A percentile compares a stretch with the other conserved stretches of the same genome.
Conservation (phyloP, 1,140 invertebrate genomes). For the Penaeus vannamei region DNA sequence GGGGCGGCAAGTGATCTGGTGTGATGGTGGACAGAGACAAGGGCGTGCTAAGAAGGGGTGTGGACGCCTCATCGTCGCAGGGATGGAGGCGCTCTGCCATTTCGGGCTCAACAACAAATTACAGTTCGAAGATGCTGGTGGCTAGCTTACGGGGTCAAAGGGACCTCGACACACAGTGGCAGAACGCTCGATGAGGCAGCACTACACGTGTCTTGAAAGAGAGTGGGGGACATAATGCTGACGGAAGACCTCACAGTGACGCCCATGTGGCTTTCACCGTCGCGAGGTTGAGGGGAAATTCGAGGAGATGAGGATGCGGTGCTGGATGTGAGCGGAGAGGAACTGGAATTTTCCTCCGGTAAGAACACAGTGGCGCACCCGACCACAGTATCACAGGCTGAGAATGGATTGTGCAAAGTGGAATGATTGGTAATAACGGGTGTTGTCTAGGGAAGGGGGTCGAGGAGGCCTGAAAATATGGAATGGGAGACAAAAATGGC, state of each 20-base stretch:
- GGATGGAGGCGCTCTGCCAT: constrained; percentile 1
- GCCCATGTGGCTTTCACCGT: no score
- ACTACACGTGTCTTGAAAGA: no score
- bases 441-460: not conserved
- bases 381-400: constrained; percentile 9
- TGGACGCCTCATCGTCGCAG: constrained; percentile 18
- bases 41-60: not conserved
- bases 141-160: not conserved
- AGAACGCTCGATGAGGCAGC: not conserved
- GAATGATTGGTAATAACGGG: constrained; percentile 22
- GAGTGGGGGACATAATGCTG: no score
- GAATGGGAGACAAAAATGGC: no score
- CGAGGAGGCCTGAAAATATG: no score
- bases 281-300: not conserved
- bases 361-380: not conserved
- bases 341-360: not conserved
- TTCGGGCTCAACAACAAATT: not conserved
- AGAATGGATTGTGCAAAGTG: constrained; percentile 35
- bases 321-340: not conserved
- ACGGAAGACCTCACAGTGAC: no score
- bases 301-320: not conserved
- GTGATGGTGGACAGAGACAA: not conserved
- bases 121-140: not conserved
- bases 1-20: no score
- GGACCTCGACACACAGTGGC: not conserved